Percentiles rank a stretch among this genome's conserved stretches.
Evolutionary conservation across 1,140 invertebrate species (phyloP).

Genomic region (Formica exsecta): DNA sequence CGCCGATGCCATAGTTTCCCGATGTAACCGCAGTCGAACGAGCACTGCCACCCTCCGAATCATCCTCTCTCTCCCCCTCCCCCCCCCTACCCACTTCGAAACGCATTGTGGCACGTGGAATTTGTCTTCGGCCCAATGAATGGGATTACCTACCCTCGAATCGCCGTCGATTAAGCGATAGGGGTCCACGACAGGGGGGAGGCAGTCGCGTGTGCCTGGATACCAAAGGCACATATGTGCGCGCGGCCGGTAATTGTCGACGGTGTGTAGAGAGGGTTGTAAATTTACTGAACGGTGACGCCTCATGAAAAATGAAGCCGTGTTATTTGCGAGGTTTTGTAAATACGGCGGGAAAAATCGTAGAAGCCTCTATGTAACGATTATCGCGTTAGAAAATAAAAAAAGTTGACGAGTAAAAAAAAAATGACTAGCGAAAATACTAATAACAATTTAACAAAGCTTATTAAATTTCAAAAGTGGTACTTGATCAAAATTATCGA

Average conservation of each 20-base stretch:
- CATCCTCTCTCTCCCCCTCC: background rate
- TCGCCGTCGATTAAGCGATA: conserved; percentile 72
- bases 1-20: conserved; percentile 73
- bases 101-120: conserved; percentile 73
- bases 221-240: conserved; percentile 20
- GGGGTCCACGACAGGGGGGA: conserved; percentile 34
- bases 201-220: background rate
- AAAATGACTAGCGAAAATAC: background rate
- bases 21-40: conserved; percentile 77
- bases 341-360: background rate
- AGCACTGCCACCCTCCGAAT: conserved; percentile 63
- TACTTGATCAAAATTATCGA: background rate
- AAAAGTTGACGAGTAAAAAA: background rate
- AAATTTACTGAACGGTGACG: conserved; percentile 7
- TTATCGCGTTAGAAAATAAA: too few species aligned
- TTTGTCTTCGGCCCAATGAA: conserved; percentile 75
- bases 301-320: conserved; percentile 36
- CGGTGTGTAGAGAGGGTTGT: conserved; percentile 45
- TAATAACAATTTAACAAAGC: background rate
- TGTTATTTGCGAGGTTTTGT: conserved; percentile 24
- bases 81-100: background rate
- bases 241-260: conserved; percentile 30
- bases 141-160: conserved; percentile 75
- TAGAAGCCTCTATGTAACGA: background rate
- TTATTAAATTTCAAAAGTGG: background rate